Base-by-base conservation (phyloP, 2,888 invertebrate species). In the Papilio gigon region DNA sequence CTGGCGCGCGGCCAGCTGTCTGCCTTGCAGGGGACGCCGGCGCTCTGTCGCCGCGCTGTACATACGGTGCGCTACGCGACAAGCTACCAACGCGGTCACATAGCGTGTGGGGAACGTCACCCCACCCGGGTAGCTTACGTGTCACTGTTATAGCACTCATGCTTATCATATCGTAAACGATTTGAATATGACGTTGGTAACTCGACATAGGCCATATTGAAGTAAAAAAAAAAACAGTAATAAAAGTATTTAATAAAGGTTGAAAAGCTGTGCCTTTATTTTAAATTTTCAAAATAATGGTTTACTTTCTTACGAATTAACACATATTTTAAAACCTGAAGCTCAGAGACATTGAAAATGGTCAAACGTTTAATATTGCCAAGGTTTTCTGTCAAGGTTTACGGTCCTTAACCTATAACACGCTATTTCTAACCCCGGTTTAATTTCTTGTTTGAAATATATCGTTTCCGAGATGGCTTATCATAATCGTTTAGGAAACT, bases 1-100 rank as follows among this genome's bases (percentile, higher is more conserved):
- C 74, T 87, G 87, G 86, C 79, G 64, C 71, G 40, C 66, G 71
- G 83, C 87, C 87, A 87, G 68, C 72, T 72, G 76, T 75, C 75
- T 73, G 74, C 75, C 73, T 75, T 72, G 79, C 77, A 73, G 78
- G 78, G 75, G 72, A 77, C 79, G 82, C 81, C 79, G 82, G 77
- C 77, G 74, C 79, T 77, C 78, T 80, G 78, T 77, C 78, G 77
- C 76, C 78, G 73, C 68, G 58, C 68, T 65, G 58, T 65, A 65
- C 42, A 37, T 61, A 62, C 25, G 65, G 67, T 56, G 25, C 25
- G 37, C 22, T 12, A 35, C 20, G 40, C 27, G 30, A 30, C 53
- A 8, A 27, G 17, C 0, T 47, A 9, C 47, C 11, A 47, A 11
- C 3, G 3, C 47, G 22, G 47, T 22, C 9, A 22, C 9, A 47